Base-by-base conservation (phyloP, 2,888 invertebrate genomes). In the Thera obeliscata region DNA sequence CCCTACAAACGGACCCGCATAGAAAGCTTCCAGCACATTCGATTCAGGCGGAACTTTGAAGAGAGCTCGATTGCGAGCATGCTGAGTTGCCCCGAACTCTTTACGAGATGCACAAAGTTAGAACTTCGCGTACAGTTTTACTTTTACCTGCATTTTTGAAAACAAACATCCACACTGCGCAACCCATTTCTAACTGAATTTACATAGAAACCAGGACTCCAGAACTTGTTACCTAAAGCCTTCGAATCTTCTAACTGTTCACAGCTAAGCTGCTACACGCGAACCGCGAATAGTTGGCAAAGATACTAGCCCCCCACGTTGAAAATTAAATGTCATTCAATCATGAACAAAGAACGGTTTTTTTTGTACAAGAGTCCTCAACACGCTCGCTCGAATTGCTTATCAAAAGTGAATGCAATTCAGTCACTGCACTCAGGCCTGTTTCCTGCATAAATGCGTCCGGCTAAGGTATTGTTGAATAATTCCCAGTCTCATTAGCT, bases 41-140 rank as follows among this genome's bases (percentile, higher is more conserved):
- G 81, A 84, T 83, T 84, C 83, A 80, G 77, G 79, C 79, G 75
- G 75, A 85, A 86, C 74, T 76, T 74, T 81, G 81, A 81, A 82
- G 80, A 79, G 83, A 84, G 84, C 84, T 82, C 83, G 77, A 85
- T 87, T 85, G 84, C 80, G 49, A 81, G 85, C 83, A 77, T 79
- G 76, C 76, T 73, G 73, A 83, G 81, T 85, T 86, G 85, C 85
- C 83, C 82, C 74, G 78, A 79, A 80, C 79, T 79, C 81, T 81
- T 84, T 79, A 75, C 59, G 69, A 78, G 77, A 82, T 83, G 83
- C 79, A 82, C 81, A 81, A 87, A 89, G 82, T 89, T 87, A 70
- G 70, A 84, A 85, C 81, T 88, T 83, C 76, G 74, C 71, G 77
- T 76, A 75, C 71, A 74, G 77, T 76, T 75, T 69, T 72, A 81